These are phyloP conservation scores for Cephus rjabovi DNA, from an alignment of 2,888 invertebrate species.

Conservation along the genomic window DNA sequence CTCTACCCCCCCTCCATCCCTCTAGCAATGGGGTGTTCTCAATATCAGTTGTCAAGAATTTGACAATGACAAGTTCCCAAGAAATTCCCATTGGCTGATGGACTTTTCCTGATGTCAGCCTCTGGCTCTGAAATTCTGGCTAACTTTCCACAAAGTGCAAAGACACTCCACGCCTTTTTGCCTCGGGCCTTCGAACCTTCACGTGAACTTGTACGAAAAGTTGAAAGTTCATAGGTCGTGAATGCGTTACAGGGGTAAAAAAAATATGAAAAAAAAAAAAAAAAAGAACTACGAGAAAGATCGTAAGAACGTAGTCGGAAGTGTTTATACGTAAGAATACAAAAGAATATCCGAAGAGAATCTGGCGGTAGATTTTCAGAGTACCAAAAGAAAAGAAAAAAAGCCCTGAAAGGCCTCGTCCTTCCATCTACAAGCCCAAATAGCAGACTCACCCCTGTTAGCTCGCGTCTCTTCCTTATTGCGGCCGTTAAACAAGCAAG, in stretches of 20 bases:
- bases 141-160: neutral
- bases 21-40: neutral
- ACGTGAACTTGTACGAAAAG: neutral
- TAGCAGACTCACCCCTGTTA: neutral
- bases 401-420: neutral
- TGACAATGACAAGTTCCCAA: neutral
- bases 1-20: too few species aligned
- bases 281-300: too few species aligned
- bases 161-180: neutral
- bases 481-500: constrained; percentile 45
- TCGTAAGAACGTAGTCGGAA: neutral
- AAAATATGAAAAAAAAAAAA: too few species aligned
- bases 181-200: neutral
- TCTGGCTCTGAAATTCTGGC: neutral
- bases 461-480: constrained; percentile 43
- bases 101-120: neutral
- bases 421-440: neutral
- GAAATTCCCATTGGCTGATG: neutral
- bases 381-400: neutral
- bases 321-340: neutral
- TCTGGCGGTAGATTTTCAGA: neutral
- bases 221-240: neutral
- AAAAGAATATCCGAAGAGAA: neutral
- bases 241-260: too few species aligned
- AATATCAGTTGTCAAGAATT: neutral